Evolutionary conservation across 2,797 vertebrate species (phyloP).

Genomic region (Tamandua tetradactyla): DNA sequence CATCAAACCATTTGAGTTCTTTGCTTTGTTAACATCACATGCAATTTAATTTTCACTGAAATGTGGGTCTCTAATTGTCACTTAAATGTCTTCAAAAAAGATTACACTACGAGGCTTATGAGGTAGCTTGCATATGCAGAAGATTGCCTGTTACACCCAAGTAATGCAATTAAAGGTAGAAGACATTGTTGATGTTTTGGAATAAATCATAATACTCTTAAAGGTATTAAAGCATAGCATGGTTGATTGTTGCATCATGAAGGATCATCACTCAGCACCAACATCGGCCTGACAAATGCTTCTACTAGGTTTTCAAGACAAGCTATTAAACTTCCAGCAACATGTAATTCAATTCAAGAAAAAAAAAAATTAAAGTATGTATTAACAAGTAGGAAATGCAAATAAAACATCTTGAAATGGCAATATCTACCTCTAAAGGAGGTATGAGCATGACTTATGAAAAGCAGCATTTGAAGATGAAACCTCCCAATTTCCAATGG

Average conservation of each 20-base stretch:
- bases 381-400: conserved; percentile 64
- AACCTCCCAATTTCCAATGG: background rate
- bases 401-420: conserved; percentile 30
- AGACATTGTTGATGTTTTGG: conserved; percentile 40
- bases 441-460: background rate
- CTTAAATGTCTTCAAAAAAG: conserved; percentile 56
- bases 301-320: conserved; percentile 51
- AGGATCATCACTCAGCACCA: background rate
- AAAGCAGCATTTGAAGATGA: background rate
- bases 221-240: conserved; percentile 56
- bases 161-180: conserved; percentile 65
- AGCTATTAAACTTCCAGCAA: conserved; percentile 61
- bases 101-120: background rate
- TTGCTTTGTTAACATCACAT: background rate
- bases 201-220: conserved; percentile 69
- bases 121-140: conserved; percentile 36
- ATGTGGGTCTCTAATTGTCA: conserved; percentile 66
- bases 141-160: conserved; percentile 29
- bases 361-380: conserved; percentile 56
- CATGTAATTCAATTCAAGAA: conserved; percentile 66
- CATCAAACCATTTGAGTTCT: conserved; percentile 12
- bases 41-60: conserved; percentile 61
- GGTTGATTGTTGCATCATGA: background rate
- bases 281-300: conserved; percentile 60
- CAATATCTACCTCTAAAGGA: conserved; percentile 18